Percentiles rank a stretch among this genome's conserved stretches.
Conservation (phyloP, 1,140 invertebrate genomes). For the Helicoverpa zea region DNA sequence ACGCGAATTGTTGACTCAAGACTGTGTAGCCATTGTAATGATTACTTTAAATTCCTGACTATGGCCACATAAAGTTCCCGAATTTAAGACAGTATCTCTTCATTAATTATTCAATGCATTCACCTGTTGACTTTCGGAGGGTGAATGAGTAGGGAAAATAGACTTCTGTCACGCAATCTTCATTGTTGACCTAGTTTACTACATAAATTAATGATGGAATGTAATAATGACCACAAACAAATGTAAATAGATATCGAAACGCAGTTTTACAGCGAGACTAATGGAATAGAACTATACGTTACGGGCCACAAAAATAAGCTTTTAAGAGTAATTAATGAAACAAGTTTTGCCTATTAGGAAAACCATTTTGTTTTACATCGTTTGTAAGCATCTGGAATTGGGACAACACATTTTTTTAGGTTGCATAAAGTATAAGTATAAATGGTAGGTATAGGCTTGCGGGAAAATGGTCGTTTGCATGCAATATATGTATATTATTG, state of each 20-base stretch:
- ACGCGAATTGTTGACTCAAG: background rate
- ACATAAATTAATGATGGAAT: slow-evolving; percentile 33
- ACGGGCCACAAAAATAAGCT: slow-evolving; percentile 23
- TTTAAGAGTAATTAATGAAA: slow-evolving; percentile 32
- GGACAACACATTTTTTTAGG: slow-evolving; percentile 34
- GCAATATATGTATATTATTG: background rate
- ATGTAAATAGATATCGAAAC: background rate
- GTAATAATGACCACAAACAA: background rate
- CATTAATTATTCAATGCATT: slow-evolving; percentile 64
- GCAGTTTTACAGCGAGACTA: slow-evolving; percentile 8
- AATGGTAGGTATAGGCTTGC: background rate
- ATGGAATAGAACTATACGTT: slow-evolving; percentile 11
- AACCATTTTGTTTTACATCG: background rate
- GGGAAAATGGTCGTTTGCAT: background rate
- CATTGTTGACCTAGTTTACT: slow-evolving; percentile 52
- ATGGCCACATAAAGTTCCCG: background rate
- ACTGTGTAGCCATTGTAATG: slow-evolving; percentile 2
- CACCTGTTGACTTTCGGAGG: slow-evolving; percentile 62
- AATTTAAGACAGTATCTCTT: slow-evolving; percentile 42
- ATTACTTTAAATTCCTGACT: background rate
- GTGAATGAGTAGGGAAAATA: slow-evolving; percentile 51
- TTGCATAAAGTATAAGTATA: too few relatives aligned
- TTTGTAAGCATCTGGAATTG: slow-evolving; percentile 14
- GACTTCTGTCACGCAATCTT: slow-evolving; percentile 58
- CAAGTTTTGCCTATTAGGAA: slow-evolving; percentile 22